phyloP scores from a whole-genome alignment of 2,888 invertebrate species.

The Vannuccia rotundouncinata region DNA sequence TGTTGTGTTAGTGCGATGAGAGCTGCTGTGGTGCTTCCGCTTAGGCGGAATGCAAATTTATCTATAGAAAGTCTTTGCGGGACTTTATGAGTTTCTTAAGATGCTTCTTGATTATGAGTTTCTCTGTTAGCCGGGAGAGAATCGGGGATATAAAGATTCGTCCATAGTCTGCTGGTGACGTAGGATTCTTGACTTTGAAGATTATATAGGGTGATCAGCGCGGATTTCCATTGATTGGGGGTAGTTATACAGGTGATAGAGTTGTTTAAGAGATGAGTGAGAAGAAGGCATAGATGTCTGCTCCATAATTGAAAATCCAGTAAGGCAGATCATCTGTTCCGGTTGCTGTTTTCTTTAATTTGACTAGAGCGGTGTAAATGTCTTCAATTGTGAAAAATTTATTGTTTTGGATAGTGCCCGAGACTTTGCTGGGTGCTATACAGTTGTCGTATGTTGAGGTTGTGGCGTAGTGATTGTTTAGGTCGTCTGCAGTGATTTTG shows the following conservation, averaged over 20 bases:
- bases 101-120: neutral
- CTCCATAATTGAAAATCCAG: constrained; percentile 17
- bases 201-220: neutral
- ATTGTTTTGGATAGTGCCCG: neutral
- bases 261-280: neutral
- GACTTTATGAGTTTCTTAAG: neutral
- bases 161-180: neutral
- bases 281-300: constrained; percentile 8
- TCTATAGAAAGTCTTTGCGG: neutral
- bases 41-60: neutral
- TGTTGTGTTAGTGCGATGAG: no score
- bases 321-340: constrained; percentile 21
- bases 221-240: neutral
- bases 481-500: neutral
- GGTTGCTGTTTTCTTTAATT: neutral
- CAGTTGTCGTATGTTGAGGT: neutral
- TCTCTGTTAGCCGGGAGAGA: neutral
- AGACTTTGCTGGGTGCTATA: neutral
- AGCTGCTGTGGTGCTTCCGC: neutral
- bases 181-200: neutral
- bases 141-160: neutral
- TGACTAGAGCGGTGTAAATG: neutral
- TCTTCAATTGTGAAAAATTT: neutral
- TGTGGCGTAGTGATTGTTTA: neutral
- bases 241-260: neutral